Evolutionary conservation across 2,888 invertebrate genomes (phyloP), one percentile per base, ranked within the genome.

Genomic region (Halictus quadricinctus): DNA sequence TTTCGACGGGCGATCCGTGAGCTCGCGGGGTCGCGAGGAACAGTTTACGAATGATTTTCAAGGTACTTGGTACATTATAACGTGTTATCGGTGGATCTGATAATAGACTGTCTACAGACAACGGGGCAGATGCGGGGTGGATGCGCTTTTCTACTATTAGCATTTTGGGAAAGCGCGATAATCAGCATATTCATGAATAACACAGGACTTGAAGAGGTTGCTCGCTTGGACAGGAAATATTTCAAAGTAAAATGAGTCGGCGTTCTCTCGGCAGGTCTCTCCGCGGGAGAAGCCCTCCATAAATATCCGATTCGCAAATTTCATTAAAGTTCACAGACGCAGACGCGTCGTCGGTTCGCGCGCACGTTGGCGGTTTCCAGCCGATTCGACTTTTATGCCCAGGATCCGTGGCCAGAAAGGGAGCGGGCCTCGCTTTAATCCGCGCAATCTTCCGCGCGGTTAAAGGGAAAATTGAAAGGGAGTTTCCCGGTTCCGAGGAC

Each of bases 141-240:
- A 83, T 75, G 82, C 76, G 79, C 80, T 88, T 83, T 86, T 54
- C 75, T 70, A 78, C 76, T 73, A 89, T 83, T 81, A 80, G 82
- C 87, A 79, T 84, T 77, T 15, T 36, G 29, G 81, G 84, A 79
- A 83, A 78, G 79, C 75, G 74, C 41, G 74, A 90, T 91, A 91
- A 92, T 92, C 86, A 92, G 86, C 92, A 92, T 92, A 92, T 92
- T 92, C 91, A 91, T 91, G 90, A 88, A 89, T 89, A 83, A 88
- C 82, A 88, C 82, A 79, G 74, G 70, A 46, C 66, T 69, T n/a
- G 43, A 48, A 77, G 46, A 82, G 0, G 64, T 87, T 76, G 79
- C 58, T 75, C 72, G 69, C 64, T 77, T 72, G 82, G 82, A 85
- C 84, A 87, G 86, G 87, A 88, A 91, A 84, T 88, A 92, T 91